Percentiles rank a stretch among this genome's conserved stretches.
Conservation (phyloP, 2,113 vertebrate genomes). For the Bothrops jararaca region DNA sequence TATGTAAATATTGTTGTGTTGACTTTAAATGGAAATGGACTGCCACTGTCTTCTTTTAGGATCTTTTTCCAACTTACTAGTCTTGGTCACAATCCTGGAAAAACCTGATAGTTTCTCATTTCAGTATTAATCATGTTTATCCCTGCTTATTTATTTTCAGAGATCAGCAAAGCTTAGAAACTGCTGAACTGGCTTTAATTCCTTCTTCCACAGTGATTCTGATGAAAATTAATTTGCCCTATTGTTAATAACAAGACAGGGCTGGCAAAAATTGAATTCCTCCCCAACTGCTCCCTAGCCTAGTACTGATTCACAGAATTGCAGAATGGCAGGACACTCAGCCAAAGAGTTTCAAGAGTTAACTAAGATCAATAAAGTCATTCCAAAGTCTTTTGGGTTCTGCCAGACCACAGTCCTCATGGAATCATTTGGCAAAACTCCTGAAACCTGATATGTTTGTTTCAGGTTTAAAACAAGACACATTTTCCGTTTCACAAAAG, state of each 20-base stretch:
- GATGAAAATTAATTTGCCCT: neutral
- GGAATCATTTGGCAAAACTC: neutral
- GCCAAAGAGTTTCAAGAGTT: neutral
- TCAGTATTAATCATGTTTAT: neutral
- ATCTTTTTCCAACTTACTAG: neutral
- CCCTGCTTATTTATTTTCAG: neutral
- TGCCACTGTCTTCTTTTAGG: neutral
- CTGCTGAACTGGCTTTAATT: neutral
- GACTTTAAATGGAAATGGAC: neutral
- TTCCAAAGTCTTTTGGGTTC: neutral
- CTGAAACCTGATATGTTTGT: neutral
- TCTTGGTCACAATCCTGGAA: neutral
- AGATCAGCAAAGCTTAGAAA: neutral
- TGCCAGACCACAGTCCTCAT: neutral
- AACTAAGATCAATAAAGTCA: neutral
- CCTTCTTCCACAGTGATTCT: neutral
- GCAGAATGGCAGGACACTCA: neutral
- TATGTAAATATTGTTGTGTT: neutral
- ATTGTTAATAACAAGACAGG: neutral
- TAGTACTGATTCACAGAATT: neutral
- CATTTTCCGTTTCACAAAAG: neutral
- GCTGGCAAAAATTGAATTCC: neutral
- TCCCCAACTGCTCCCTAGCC: neutral
- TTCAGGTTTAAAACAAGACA: neutral
- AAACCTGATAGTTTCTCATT: neutral